A percentile compares a stretch with the other conserved stretches of the same genome.
phyloP scores from a whole-genome alignment of 2,797 vertebrate genomes.

The Hippoglossus hippoglossus region DNA sequence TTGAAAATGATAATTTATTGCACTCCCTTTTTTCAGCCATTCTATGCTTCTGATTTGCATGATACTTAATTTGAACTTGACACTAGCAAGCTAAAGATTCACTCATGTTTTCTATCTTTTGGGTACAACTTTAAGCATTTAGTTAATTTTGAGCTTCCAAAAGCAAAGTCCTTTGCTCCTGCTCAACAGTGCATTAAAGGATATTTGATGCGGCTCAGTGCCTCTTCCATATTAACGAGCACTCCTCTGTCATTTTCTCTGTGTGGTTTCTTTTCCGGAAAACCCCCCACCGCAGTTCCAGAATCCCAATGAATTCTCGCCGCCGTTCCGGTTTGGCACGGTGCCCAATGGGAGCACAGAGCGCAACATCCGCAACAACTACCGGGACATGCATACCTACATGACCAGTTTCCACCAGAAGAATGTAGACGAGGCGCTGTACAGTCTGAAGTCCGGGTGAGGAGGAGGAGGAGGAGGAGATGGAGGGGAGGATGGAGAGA shows the following conservation, averaged over 20 bases:
- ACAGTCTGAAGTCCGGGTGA: conserved; percentile 96
- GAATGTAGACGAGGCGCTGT: conserved; percentile 94
- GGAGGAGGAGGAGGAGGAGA: conserved; percentile 88
- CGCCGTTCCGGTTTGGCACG: conserved; percentile 97
- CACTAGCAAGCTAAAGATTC: conserved; percentile 7
- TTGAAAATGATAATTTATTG: conserved; percentile 5
- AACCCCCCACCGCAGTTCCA: conserved; percentile 88
- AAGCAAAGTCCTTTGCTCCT: conserved; percentile 43
- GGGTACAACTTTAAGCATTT: conserved; percentile 37
- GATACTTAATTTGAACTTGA: conserved; percentile 5
- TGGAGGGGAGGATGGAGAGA: conserved; percentile 11
- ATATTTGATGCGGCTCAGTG: conserved; percentile 59
- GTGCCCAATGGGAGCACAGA: conserved; percentile 99
- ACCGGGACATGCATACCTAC: conserved; percentile 98
- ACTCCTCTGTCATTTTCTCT: conserved; percentile 60
- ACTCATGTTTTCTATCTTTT: conserved; percentile 24
- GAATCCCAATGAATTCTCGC: conserved; percentile 98
- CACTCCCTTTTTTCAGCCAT: neutral
- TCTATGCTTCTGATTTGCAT: conserved; percentile 1
- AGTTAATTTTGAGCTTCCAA: conserved; percentile 40
- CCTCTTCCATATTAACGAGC: conserved; percentile 64
- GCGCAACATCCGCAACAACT: conserved; percentile 99
- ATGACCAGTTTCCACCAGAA: conserved; percentile 99
- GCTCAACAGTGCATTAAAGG: conserved; percentile 63
- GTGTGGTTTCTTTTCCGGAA: conserved; percentile 56